Evolutionary conservation across 2,888 invertebrate species (phyloP).

Genomic region (Epinotia ramella): DNA sequence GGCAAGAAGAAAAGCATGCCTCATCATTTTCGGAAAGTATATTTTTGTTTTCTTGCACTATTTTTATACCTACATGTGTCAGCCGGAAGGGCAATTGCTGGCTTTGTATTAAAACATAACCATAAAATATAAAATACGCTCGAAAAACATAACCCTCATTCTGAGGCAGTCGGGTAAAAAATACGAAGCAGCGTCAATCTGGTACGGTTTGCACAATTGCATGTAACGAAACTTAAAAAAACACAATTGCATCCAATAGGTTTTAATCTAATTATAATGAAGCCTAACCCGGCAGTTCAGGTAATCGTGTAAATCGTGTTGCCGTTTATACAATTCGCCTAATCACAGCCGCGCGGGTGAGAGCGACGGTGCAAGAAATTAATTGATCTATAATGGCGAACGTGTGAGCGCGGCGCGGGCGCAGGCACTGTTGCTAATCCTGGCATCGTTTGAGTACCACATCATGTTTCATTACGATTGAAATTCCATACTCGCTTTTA

Average conservation of each 20-base stretch:
- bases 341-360: conserved; percentile 73
- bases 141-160: too few species aligned
- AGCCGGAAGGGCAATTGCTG: too few species aligned
- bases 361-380: conserved; percentile 65
- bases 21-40: too few species aligned
- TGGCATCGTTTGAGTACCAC: conserved; percentile 47
- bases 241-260: conserved; percentile 56
- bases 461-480: too few species aligned
- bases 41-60: too few species aligned
- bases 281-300: conserved; percentile 64
- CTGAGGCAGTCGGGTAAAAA: too few species aligned
- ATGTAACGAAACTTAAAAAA: conserved; percentile 53
- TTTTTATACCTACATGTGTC: too few species aligned
- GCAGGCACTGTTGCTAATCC: conserved; percentile 51
- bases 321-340: conserved; percentile 75
- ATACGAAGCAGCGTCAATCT: background rate
- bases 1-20: too few species aligned
- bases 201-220: background rate
- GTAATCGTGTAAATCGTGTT: conserved; percentile 69
- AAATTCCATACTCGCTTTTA: too few species aligned
- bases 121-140: too few species aligned
- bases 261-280: conserved; percentile 65
- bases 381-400: conserved; percentile 60
- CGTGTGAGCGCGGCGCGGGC: conserved; percentile 50
- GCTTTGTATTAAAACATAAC: too few species aligned